phyloP scores from a whole-genome alignment of 2,797 vertebrate genomes.

The Channallabes apus region DNA sequence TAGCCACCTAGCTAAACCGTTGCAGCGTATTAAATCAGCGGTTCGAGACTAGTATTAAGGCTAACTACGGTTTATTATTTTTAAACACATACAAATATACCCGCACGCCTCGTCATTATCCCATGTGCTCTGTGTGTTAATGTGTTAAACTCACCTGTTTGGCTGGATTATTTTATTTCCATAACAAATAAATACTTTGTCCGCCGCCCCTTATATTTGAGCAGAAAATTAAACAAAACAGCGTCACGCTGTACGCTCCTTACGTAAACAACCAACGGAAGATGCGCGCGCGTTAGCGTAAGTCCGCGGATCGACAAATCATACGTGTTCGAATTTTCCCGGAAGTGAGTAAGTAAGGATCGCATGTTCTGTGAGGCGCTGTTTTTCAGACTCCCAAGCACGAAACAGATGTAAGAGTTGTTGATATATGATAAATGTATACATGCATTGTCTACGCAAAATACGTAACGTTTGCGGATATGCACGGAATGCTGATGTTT shows the following conservation, averaged over 20 bases:
- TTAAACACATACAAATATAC: not conserved
- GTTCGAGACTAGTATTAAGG: slow-evolving; percentile 51
- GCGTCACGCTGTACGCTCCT: slow-evolving; percentile 21
- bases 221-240: slow-evolving; percentile 60
- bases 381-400: slow-evolving; percentile 8
- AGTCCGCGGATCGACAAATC: not conserved
- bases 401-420: not conserved
- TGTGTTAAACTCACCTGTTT: slow-evolving; percentile 26
- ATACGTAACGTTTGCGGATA: not conserved
- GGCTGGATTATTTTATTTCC: slow-evolving; percentile 39
- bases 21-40: slow-evolving; percentile 48
- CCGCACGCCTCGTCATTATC: not conserved
- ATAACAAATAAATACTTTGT: slow-evolving; percentile 52
- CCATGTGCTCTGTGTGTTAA: not conserved
- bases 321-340: not conserved
- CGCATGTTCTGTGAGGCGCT: not conserved
- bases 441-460: slow-evolving; percentile 8
- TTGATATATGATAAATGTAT: not conserved
- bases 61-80: slow-evolving; percentile 14
- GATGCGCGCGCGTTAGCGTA: not conserved
- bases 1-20: slow-evolving; percentile 50
- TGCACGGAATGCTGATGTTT: not conserved
- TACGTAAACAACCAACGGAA: slow-evolving; percentile 2
- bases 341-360: not conserved
- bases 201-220: slow-evolving; percentile 55